Base-by-base conservation (phyloP, 2,888 invertebrate genomes). In the Eutolmus rufibarbis region DNA sequence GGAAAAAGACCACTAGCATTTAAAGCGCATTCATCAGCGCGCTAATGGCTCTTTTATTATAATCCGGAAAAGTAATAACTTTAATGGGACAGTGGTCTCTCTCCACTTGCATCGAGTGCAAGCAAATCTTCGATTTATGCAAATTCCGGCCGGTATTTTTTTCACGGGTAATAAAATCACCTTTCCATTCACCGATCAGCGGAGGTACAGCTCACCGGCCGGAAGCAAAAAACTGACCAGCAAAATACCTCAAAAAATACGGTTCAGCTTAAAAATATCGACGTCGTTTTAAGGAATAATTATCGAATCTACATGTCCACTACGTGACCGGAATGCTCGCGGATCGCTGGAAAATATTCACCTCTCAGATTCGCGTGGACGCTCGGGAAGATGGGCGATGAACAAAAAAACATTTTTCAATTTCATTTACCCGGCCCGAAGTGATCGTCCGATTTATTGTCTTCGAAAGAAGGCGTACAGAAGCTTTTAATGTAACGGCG, bases 371-470 rank as follows among this genome's bases (percentile, higher is more conserved):
- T 76, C 76, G 28, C 66, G 51, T 51, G n/a, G n/a, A 23, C 28
- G 28, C 0, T 23, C 66, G 66, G 66, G 28, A 66, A 66, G 19
- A 7, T 23, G 16, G 16, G 14, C 14, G n/a, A 74, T 34, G 34
- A 37, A 14, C 1, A 16, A 74, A 8, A 28, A 76, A 76, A 76
- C 0, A 34, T 5, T 34, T 66, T 37, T 76, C 76, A 76, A 16
- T 76, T 76, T 76, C 5, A 31, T 76, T 76, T 34, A 37, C n/a
- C 76, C 34, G 5, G 28, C 5, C 5, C 5, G n/a, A 74, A 74
- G 76, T 76, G 76, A 76, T 76, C 76, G 76, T 19, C 31, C 34
- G 76, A 76, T 34, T 76, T 76, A 76, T 76, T 76, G 76, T 76
- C 28, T 76, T 76, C 37, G 28, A 37, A n/a, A 8, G 34, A 14